Percentiles rank a stretch among this genome's conserved stretches.
phyloP scores from a whole-genome alignment of 2,113 vertebrate genomes.

The Erinaceus europaeus region DNA sequence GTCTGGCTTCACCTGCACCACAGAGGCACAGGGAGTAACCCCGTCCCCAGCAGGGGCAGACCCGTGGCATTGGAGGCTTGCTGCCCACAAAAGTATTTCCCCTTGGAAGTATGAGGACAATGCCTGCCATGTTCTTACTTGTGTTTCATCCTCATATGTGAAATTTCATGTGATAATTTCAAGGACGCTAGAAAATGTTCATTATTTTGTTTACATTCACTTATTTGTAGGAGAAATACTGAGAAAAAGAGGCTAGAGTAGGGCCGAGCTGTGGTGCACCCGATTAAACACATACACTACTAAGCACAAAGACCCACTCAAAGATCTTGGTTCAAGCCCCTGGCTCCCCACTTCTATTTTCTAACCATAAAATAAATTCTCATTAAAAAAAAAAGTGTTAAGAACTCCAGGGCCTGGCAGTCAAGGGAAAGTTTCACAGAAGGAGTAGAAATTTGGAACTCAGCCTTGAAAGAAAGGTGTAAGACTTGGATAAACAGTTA shows the following conservation, averaged over 20 bases:
- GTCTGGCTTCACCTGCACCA: not conserved
- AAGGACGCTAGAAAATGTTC: not conserved
- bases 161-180: not conserved
- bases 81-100: not conserved
- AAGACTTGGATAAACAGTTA: not conserved
- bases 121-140: not conserved
- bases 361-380: too few relatives aligned
- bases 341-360: too few relatives aligned
- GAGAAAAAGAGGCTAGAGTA: too few relatives aligned
- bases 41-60: rapidly evolving
- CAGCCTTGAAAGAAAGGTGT: not conserved
- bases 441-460: not conserved
- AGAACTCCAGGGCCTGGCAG: not conserved
- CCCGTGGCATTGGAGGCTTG: too few relatives aligned
- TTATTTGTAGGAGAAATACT: too few relatives aligned
- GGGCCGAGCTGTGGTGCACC: too few relatives aligned
- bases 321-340: too few relatives aligned
- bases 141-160: not conserved
- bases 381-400: too few relatives aligned
- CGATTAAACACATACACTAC: too few relatives aligned
- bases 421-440: not conserved
- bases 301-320: too few relatives aligned
- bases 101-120: too few relatives aligned
- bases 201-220: not conserved
- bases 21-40: too few relatives aligned